Base-by-base conservation (phyloP, 2,113 vertebrate species). In the Narcine bancroftii region DNA sequence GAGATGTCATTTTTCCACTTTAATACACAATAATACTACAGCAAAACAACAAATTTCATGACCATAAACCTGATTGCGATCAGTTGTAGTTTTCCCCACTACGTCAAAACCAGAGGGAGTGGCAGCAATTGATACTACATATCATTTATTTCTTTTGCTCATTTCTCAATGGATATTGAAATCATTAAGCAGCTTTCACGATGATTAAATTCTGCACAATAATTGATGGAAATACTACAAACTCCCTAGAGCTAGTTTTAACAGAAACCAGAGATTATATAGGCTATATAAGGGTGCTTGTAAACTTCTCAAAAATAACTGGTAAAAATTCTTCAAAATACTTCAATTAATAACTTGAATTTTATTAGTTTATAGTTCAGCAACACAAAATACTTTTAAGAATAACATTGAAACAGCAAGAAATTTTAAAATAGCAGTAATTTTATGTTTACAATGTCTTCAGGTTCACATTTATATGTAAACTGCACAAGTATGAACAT, bases 361-460 rank as follows among this genome's bases (percentile, higher is more conserved):
- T 91, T 91, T 91, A 69, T 91, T 91, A 91, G 65, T 91, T 91
- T 91, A n/a, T 56, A 91, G 36, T 91, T 91, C 19, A 26, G 29
- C 36, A 69, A 91, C 66, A 91, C 63, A 45, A 89, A 24, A 65
- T 89, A 53, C 47, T 73, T 65, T 73, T 17, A 73, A 73, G 72
- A 53, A 81, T 81, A 81, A 47, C 36, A 39, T 89, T 89, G n/a
- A 89, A 89, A 60, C 56, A 87, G 17, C 21, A 71, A 42, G 3
- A 91, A 91, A 69, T 47, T 39, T 69, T 47, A 33, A 66, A 91
- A 15, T 63, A 65, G 69, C 89, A 89, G n/a, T 39, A 71, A 42
- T 24, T 91, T 66, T 24, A 39, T 69, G 63, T 91, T 91, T 83
- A 83, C 79, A 91, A 66, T 69, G 39, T 66, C 10, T 91, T 91